Base-by-base conservation (phyloP, 2,113 vertebrate species). In the Peromyscus polionotus region DNA sequence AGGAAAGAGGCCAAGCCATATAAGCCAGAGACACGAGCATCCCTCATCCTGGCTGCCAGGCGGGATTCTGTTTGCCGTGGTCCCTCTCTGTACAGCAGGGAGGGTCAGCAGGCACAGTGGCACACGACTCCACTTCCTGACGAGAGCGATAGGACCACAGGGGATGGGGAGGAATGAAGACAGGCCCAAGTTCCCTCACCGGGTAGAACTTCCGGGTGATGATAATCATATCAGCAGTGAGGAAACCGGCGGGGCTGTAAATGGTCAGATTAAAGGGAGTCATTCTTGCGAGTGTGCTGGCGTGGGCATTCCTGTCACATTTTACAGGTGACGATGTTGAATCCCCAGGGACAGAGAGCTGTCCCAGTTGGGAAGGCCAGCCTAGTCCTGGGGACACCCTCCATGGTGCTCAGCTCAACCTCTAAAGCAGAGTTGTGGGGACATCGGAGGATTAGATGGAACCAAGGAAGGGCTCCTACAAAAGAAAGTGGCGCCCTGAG, bases 121-220 rank as follows among this genome's bases (percentile, higher is more conserved):
- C n/a, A 84, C 14, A 26, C 0, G 1, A 20, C 13, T 28, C 65
- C 80, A 39, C 42, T 61, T 24, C 31, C 36, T 8, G 39, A 86
- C 39, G 24, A 42, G 17, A 17, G 31, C 0, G 0, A 11, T 0
- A 0, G 63, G 85, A 33, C 77, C 92, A 22, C 16, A 0, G 20
- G 33, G 22, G 2, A 0, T 1, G 28, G 54, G 28, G 26, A 93
- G 79, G 42, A 57, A 22, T 59, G 28, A 59, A 75, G 26, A 28
- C 14, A 24, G 22, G n/a, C 20, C 36, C 14, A 19, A 4, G 3
- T 1, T 63, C 19, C 22, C 45, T 31, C 63, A 22, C 63, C 19
- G 7, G 67, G 65, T 28, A 24, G 86, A 68, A 72, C 67, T 33
- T 67, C 14, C 28, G n/a, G 17, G 9, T 67, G 39, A 86, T 36